Evolutionary conservation across 2,888 invertebrate genomes (phyloP).

Genomic region (Boloria selene): DNA sequence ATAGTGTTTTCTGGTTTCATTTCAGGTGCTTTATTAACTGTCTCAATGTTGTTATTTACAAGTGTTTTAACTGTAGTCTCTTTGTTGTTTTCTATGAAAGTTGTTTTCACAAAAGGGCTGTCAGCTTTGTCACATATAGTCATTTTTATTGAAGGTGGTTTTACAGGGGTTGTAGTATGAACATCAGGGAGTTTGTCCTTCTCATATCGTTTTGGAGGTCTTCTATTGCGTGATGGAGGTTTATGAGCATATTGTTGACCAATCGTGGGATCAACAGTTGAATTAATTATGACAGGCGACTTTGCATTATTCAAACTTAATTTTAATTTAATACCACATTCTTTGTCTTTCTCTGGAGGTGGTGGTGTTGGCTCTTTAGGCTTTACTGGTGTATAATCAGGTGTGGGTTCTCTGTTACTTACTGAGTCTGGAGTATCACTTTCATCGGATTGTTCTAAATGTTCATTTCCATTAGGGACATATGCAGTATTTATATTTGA

Average conservation of each 20-base stretch:
- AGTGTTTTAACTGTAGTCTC: conserved; percentile 66
- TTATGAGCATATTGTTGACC: conserved; percentile 66
- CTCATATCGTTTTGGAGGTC: conserved; percentile 75
- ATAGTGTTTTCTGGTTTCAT: conserved; percentile 65
- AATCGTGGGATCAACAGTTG: conserved; percentile 75
- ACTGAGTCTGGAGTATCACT: conserved; percentile 61
- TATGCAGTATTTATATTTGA: conserved; percentile 41
- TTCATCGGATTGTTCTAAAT: conserved; percentile 61
- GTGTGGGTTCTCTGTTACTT: conserved; percentile 48
- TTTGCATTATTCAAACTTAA: conserved; percentile 76
- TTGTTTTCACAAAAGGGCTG: conserved; percentile 75
- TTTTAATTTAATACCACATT: conserved; percentile 75
- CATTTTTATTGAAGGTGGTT: conserved; percentile 74
- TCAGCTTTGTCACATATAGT: conserved; percentile 79
- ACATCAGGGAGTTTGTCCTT: conserved; percentile 52
- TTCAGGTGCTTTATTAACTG: conserved; percentile 52
- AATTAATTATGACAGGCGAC: conserved; percentile 77
- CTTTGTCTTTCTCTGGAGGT: conserved; percentile 62
- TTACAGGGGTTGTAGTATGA: conserved; percentile 45
- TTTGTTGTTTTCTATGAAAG: conserved; percentile 69
- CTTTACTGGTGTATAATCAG: conserved; percentile 43
- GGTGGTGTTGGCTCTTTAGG: conserved; percentile 50
- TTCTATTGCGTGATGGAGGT: conserved; percentile 65
- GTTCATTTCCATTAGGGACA: conserved; percentile 67
- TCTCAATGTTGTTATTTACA: conserved; percentile 69